phyloP scores from a whole-genome alignment of 2,888 invertebrate species.

The Macaria notata region DNA sequence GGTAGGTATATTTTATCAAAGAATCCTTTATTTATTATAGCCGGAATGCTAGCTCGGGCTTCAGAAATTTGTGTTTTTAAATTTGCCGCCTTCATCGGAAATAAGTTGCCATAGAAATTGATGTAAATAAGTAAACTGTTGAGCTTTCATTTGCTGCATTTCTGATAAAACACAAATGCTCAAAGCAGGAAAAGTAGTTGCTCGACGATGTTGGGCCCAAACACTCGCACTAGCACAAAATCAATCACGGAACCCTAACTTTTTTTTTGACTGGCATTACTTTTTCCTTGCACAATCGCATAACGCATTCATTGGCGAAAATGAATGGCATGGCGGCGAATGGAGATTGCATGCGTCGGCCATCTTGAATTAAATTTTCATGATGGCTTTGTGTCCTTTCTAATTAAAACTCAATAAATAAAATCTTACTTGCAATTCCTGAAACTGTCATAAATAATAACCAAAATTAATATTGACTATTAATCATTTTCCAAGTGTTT shows the following conservation, averaged over 20 bases:
- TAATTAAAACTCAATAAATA: conserved; percentile 62
- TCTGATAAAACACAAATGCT: no score
- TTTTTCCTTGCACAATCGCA: conserved; percentile 23
- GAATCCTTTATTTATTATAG: no score
- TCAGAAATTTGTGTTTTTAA: not conserved
- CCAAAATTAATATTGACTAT: conserved; percentile 44
- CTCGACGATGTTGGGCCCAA: no score
- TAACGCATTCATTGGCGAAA: no score
- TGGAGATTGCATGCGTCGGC: conserved; percentile 40
- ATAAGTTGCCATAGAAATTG: conserved; percentile 10
- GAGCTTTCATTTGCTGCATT: no score
- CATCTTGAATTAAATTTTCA: conserved; percentile 73
- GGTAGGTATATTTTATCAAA: no score
- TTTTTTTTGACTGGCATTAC: conserved; percentile 54
- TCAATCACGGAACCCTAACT: conserved; percentile 1
- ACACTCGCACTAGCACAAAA: no score
- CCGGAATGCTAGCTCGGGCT: no score
- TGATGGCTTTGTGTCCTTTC: conserved; percentile 65
- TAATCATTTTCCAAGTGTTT: conserved; percentile 35
- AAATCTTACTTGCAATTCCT: conserved; percentile 37
- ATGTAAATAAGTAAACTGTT: not conserved
- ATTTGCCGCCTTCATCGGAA: not conserved
- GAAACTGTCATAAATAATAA: conserved; percentile 48
- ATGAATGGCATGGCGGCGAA: no score
- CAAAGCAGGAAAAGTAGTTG: no score